A percentile compares a stretch with the other conserved stretches of the same genome.
Evolutionary conservation across 2,113 vertebrate genomes (phyloP).

Genomic region (Erythrocercus mccallii): DNA sequence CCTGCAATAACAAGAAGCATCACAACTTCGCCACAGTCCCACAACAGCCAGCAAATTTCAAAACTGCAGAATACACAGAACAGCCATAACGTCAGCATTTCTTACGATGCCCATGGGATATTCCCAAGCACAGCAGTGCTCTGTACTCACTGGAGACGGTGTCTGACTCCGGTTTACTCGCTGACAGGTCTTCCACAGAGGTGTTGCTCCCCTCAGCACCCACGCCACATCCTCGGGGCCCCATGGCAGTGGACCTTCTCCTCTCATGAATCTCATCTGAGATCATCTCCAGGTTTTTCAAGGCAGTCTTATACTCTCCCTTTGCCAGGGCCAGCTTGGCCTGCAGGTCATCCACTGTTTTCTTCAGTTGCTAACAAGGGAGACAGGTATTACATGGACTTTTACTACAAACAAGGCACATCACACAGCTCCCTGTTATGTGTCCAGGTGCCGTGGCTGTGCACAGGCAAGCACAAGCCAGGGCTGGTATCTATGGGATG

Average conservation of each 20-base stretch:
- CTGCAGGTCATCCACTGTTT: slow-evolving; percentile 92
- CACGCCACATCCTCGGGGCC: slow-evolving; percentile 88
- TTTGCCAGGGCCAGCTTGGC: slow-evolving; percentile 87
- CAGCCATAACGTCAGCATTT: neutral
- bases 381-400: neutral
- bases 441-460: neutral
- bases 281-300: slow-evolving; percentile 95
- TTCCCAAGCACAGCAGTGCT: accelerated
- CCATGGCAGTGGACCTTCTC: slow-evolving; percentile 82
- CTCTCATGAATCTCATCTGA: slow-evolving; percentile 96
- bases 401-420: accelerated
- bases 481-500: no score
- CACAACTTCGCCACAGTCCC: neutral
- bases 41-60: neutral
- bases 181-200: slow-evolving; percentile 75
- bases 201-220: slow-evolving; percentile 84
- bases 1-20: neutral
- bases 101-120: accelerated
- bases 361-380: slow-evolving; percentile 88
- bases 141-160: slow-evolving; percentile 85
- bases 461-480: neutral
- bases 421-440: accelerated
- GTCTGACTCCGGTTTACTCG: slow-evolving; percentile 82
- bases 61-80: neutral
- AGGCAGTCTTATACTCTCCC: slow-evolving; percentile 88